Base-by-base conservation (phyloP, 2,113 vertebrate species). In the Pseudonaja textilis region DNA sequence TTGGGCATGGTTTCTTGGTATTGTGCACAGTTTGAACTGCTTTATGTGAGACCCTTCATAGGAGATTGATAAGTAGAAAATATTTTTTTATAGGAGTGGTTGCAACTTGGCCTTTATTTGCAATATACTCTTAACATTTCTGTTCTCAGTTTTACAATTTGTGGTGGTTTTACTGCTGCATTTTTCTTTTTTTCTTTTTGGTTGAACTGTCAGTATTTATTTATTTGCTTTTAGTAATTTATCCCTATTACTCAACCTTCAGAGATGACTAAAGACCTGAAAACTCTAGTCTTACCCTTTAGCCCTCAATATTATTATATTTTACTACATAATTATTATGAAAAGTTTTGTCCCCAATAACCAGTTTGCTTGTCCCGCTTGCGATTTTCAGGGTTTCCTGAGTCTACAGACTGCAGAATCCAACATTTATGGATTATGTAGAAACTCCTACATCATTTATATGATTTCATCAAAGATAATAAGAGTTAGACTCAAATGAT, bases 361-460 rank as follows among this genome's bases (percentile, higher is more conserved):
- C 18, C 69, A 81, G 69, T 39, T 81, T 81, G 18, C 69, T 42
- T 22, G 20, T 42, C 7, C 69, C 69, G 22, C 29, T 10, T 10
- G 50, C 86, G 47, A 14, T 4, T 90, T 22, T 81, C 59, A 52
- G 3, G 3, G 0, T 22, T 74, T 16, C 23, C 42, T 90, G 23
- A 3, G 9, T 34, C 59, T 42, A 34, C 25, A 88, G 87, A 16
- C 87, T 25, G 7, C 26, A 47, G 93, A 92, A 87, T 26, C 8
- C n/a, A 56, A 52, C 50, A 54, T 74, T 74, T 45, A 39, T 47
- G 29, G 34, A 20, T 93, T 3, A 54, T 89, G 57, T 52, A 64
- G 92, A 61, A 59, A 50, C 52, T 0, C 0, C 6, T 42, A 0
- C 1, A 7, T 1, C 25, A 3, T 52, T 0, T 1, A 0, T 18